Conservation (phyloP, 2,888 invertebrate species). For the Sphinx pinastri region DNA sequence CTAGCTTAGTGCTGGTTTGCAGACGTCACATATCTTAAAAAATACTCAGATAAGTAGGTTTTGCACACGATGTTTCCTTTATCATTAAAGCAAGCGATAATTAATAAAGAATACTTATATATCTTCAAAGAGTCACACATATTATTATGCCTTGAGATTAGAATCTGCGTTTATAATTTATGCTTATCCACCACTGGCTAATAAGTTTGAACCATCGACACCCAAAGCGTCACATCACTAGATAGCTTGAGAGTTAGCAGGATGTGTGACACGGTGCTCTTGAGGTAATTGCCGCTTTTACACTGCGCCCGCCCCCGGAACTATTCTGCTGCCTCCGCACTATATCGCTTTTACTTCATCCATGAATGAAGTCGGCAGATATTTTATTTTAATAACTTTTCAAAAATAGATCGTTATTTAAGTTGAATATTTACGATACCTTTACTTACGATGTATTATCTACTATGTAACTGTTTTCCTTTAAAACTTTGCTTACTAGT, state of each 20-base stretch:
- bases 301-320: constrained; percentile 52
- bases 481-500: no score
- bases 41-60: no score
- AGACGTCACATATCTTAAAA: no score
- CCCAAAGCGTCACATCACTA: constrained; percentile 46
- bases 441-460: neutral
- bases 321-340: constrained; percentile 33
- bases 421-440: neutral
- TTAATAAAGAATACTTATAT: no score
- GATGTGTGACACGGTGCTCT: constrained; percentile 71
- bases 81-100: no score
- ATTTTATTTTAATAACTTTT: neutral
- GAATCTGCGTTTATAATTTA: no score
- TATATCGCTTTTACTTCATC: constrained; percentile 4
- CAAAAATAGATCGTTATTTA: neutral
- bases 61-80: no score
- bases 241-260: constrained; percentile 55
- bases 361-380: neutral
- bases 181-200: no score
- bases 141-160: no score
- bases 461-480: no score
- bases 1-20: no score
- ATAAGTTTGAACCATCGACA: constrained; percentile 15
- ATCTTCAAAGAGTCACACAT: no score
- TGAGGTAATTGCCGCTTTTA: constrained; percentile 78